Conservation (phyloP, 1,140 invertebrate genomes). For the Megathymus violae region DNA sequence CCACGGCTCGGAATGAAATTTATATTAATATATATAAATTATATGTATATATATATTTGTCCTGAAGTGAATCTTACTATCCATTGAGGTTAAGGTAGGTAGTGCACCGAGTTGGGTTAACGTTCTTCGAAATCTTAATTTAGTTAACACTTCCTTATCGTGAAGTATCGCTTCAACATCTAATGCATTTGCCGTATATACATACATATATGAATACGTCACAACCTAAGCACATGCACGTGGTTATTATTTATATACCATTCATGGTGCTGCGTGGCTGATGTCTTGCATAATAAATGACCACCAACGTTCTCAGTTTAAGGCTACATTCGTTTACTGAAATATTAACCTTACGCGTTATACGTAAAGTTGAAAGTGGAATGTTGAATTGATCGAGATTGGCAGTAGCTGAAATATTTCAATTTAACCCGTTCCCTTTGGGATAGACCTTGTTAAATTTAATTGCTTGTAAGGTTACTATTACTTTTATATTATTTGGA, state of each 20-base stretch:
- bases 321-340: neutral
- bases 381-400: too few relatives aligned
- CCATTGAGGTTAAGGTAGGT: too few relatives aligned
- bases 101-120: too few relatives aligned
- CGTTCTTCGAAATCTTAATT: too few relatives aligned
- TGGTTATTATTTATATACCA: neutral
- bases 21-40: too few relatives aligned
- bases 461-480: too few relatives aligned
- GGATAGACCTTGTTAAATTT: constrained; percentile 3
- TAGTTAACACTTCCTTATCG: too few relatives aligned
- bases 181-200: neutral
- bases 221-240: neutral
- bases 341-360: constrained; percentile 1
- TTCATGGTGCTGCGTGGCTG: neutral
- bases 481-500: too few relatives aligned
- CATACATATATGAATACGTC: constrained; percentile 5
- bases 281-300: constrained; percentile 3
- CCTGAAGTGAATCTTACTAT: too few relatives aligned
- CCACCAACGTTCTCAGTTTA: neutral
- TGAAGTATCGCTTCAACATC: neutral
- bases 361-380: neutral
- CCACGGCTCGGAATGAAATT: too few relatives aligned
- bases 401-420: neutral
- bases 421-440: neutral
- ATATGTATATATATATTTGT: too few relatives aligned